These are phyloP conservation scores for Ptychobarbus kaznakovi DNA, from an alignment of 2,797 vertebrate species.

Conservation along the genomic window DNA sequence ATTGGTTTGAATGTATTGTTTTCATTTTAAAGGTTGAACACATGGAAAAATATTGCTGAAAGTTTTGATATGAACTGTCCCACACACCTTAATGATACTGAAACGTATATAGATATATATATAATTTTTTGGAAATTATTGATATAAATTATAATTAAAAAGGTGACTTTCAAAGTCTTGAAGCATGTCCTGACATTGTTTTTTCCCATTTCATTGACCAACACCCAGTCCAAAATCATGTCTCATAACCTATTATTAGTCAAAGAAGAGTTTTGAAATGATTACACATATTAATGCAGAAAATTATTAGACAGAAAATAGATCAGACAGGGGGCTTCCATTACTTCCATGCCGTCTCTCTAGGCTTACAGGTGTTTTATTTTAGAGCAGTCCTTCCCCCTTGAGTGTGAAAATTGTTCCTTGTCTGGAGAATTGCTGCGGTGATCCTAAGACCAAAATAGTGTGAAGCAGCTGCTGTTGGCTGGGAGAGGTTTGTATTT, in stretches of 20 bases:
- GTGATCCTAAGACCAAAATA: conserved; percentile 72
- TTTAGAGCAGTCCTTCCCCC: conserved; percentile 53
- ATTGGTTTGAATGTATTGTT: conserved; percentile 50
- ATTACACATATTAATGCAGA: background rate
- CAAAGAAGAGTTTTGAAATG: conserved; percentile 16
- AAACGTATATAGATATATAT: conserved; percentile 8
- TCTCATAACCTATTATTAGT: background rate
- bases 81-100: conserved; percentile 27
- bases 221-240: background rate
- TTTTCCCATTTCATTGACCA: background rate
- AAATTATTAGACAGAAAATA: background rate
- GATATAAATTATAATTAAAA: conserved; percentile 64
- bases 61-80: conserved; percentile 58
- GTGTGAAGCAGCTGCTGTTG: conserved; percentile 71
- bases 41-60: conserved; percentile 45
- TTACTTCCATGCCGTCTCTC: conserved; percentile 25
- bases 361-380: conserved; percentile 57
- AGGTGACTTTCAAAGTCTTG: conserved; percentile 57
- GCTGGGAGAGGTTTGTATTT: conserved; percentile 54
- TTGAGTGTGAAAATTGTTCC: conserved; percentile 69
- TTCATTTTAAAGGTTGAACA: conserved; percentile 47
- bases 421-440: conserved; percentile 57
- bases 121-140: conserved; percentile 53
- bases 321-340: conserved; percentile 43
- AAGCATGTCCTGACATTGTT: conserved; percentile 21